These are phyloP conservation scores for Paedocypris micromegethes DNA, from an alignment of 2,797 vertebrate species.

Conservation along the genomic window DNA sequence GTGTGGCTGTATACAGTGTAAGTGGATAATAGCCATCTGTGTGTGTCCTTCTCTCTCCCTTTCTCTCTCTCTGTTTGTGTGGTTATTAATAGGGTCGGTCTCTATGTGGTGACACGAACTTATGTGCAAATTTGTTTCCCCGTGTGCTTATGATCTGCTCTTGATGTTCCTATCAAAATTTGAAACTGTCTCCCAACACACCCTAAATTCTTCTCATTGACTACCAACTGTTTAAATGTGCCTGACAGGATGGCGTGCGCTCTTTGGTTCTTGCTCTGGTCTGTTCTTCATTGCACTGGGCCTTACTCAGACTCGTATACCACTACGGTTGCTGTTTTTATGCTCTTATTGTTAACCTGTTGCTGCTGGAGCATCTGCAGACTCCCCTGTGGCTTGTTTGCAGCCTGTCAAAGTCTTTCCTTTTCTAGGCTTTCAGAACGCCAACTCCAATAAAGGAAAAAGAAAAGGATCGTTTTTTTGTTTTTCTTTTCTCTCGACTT, in stretches of 20 bases:
- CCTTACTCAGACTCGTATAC: conserved; percentile 16
- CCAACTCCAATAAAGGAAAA: conserved; percentile 48
- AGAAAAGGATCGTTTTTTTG: conserved; percentile 34
- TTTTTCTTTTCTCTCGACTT: conserved; percentile 49
- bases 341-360: conserved; percentile 38
- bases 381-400: conserved; percentile 44
- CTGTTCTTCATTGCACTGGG: background rate
- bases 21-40: conserved; percentile 19
- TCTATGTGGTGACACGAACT: conserved; percentile 68
- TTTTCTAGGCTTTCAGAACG: conserved; percentile 47
- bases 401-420: conserved; percentile 25
- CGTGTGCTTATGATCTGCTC: conserved; percentile 42
- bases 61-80: conserved; percentile 44
- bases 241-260: background rate
- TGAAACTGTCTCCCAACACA: conserved; percentile 38
- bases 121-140: conserved; percentile 74
- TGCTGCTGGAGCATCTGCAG: conserved; percentile 32
- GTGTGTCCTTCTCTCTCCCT: conserved; percentile 6
- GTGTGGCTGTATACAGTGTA: conserved; percentile 47
- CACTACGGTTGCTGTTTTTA: conserved; percentile 32
- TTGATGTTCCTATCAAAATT: conserved; percentile 58
- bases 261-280: background rate
- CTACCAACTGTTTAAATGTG: conserved; percentile 8
- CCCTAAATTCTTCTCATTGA: conserved; percentile 10
- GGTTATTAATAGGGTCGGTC: conserved; percentile 71